Base-by-base conservation (phyloP, 2,888 invertebrate genomes). In the Agriopis aurantiaria region DNA sequence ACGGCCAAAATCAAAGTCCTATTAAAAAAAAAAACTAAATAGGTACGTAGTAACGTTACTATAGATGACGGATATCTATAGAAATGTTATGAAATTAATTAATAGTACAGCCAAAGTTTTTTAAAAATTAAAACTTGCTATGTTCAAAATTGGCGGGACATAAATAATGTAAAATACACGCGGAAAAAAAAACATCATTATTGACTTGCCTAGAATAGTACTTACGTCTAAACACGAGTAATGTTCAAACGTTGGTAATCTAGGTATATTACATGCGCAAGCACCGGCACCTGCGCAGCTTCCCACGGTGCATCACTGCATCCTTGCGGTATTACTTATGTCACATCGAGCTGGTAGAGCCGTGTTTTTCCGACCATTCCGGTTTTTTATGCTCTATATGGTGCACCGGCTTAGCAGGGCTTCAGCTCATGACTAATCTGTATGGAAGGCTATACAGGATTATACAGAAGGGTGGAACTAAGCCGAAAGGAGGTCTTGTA, bases 271-370 rank as follows among this genome's bases (percentile, higher is more conserved):
- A 59, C 73, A 78, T 83, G 85, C 82, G 80, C 81, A 75, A 76
- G 84, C 84, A 84, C 82, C 82, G 82, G 80, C 88, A 88, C 88
- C 88, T 88, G 89, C 87, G 58, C 83, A 80, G 82, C 85, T 90
- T 91, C 91, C 86, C 90, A 91, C 90, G 90, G 83, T 87, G 88
- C 88, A 82, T 85, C 87, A 87, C 78, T 71, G 70, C 78, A 79
- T 82, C 82, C 80, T 81, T 78, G 82, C 75, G 80, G 79, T 82
- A 77, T 63, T 69, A 58, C 64, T 62, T 76, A 64, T 72, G 75
- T 75, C 75, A 78, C 74, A 75, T 77, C 65, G 55, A 69, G 70
- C 63, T 41, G 12, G 75, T 77, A 68, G 51, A 69, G 71, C 67
- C 40, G 7, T 41, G 73, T 69, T 73, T 71, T 71, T 73, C 69